phyloP scores from a whole-genome alignment of 1,140 invertebrate genomes.

The Eurytemora carolleeae region DNA sequence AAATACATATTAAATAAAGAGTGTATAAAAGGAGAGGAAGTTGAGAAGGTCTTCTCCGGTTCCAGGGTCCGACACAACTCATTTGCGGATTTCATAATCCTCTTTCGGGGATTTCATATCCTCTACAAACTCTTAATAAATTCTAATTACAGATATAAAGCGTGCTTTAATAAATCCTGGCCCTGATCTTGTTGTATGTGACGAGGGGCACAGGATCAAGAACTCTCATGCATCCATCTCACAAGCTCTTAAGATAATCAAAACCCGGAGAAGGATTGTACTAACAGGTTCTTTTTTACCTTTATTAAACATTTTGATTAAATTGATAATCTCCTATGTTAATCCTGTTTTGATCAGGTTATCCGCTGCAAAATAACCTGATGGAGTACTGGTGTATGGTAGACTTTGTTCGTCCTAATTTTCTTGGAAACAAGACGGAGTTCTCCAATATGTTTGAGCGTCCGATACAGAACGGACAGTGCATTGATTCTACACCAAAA shows the following conservation, averaged over 20 bases:
- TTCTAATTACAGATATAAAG: conserved; percentile 50
- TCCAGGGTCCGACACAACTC: too few relatives aligned
- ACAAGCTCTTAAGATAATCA: conserved; percentile 69
- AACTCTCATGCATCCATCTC: conserved; percentile 84
- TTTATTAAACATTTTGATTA: conserved; percentile 7
- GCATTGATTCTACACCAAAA: conserved; percentile 70
- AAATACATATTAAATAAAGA: too few relatives aligned
- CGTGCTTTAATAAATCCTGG: conserved; percentile 68
- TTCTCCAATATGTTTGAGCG: conserved; percentile 90
- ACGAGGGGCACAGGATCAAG: conserved; percentile 90
- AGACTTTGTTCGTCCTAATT: conserved; percentile 79
- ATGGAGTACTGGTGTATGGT: conserved; percentile 95
- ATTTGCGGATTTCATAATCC: too few relatives aligned
- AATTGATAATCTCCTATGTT: neutral
- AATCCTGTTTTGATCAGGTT: conserved; percentile 32
- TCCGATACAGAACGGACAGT: conserved; percentile 84
- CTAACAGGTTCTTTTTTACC: conserved; percentile 55
- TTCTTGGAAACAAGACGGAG: conserved; percentile 68
- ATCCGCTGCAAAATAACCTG: conserved; percentile 89
- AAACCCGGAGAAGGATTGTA: conserved; percentile 67
- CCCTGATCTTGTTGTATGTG: conserved; percentile 82
- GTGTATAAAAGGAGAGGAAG: too few relatives aligned
- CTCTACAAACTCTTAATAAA: neutral
- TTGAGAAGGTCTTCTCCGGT: too few relatives aligned
- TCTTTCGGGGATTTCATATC: too few relatives aligned